Conservation (phyloP, 2,797 vertebrate species). For the Hyperoplus immaculatus region DNA sequence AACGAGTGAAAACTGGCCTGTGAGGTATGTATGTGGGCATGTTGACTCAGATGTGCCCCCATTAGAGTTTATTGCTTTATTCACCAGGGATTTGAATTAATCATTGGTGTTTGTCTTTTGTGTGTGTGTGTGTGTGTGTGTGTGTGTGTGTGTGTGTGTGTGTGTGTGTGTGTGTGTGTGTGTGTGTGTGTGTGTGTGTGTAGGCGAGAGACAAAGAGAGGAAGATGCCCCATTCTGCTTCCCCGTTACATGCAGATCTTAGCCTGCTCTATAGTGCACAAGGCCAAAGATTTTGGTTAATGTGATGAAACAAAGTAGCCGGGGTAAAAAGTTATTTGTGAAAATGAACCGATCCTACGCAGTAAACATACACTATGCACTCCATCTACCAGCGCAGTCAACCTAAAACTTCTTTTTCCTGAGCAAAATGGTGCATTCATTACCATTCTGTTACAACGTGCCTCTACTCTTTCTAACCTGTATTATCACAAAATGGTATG, state of each 20-base stretch:
- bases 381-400: conserved; percentile 3
- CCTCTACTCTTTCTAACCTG: neutral
- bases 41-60: conserved; percentile 74
- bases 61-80: conserved; percentile 80
- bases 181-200: conserved; percentile 24
- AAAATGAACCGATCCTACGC: conserved; percentile 6
- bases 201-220: neutral
- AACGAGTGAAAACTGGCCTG: conserved; percentile 48
- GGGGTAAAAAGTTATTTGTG: conserved; percentile 12
- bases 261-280: conserved; percentile 14
- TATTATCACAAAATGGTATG: neutral
- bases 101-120: conserved; percentile 53
- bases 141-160: conserved; percentile 40
- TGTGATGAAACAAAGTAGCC: conserved; percentile 23
- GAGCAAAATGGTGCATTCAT: conserved; percentile 1
- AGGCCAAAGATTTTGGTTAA: conserved; percentile 7
- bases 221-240: conserved; percentile 21
- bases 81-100: conserved; percentile 75
- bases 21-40: conserved; percentile 54
- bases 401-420: conserved; percentile 1
- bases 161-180: conserved; percentile 23
- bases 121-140: conserved; percentile 33
- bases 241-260: conserved; percentile 10
- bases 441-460: neutral
- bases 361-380: neutral